Conservation (phyloP, 2,113 vertebrate species). For the Accipiter virgatus region DNA sequence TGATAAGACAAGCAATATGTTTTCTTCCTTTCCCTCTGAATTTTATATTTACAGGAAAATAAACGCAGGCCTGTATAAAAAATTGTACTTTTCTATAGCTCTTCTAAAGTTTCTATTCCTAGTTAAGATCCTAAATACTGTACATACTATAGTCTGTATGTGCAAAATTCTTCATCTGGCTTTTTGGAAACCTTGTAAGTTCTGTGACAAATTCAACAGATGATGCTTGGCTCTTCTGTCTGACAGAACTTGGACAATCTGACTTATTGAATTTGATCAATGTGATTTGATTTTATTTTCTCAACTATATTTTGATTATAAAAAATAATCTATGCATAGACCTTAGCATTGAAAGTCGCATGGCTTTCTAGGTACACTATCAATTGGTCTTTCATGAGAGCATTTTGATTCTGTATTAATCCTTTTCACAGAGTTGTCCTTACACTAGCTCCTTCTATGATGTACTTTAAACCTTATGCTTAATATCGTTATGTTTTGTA, state of each 20-base stretch:
- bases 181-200: neutral
- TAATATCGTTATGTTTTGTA: neutral
- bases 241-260: neutral
- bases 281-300: neutral
- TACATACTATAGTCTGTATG: neutral
- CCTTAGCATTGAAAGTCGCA: neutral
- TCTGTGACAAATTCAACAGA: neutral
- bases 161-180: neutral
- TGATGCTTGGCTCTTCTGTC: neutral
- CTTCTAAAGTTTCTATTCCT: neutral
- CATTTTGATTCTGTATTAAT: neutral
- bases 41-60: constrained; percentile 5
- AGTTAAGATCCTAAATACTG: neutral
- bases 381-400: neutral
- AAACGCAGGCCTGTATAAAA: neutral
- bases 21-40: neutral
- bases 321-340: neutral
- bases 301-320: neutral
- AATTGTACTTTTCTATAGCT: neutral
- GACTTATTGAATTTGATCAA: neutral
- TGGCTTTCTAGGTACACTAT: neutral
- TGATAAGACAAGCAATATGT: neutral
- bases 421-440: neutral
- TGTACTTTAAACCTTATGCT: neutral
- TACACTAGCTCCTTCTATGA: neutral